Base-by-base conservation (phyloP, 2,888 invertebrate species). In the Clivina fossor region DNA sequence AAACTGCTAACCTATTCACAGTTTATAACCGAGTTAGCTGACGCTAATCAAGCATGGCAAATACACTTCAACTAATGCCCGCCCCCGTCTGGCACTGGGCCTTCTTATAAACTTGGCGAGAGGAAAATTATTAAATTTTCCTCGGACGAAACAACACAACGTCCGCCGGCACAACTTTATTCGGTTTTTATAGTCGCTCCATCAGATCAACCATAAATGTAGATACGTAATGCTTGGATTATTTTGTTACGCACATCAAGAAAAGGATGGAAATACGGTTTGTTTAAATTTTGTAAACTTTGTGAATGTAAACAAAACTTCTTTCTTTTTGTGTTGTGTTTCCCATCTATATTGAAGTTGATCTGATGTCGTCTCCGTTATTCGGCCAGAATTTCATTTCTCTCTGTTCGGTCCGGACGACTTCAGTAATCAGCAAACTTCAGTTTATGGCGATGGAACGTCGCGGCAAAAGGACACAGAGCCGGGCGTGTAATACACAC, bases 1-100 rank as follows among this genome's bases (percentile, higher is more conserved):
- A 44, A 44, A 53, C 53, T 37, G 44, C 44, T 44, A 53, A 44
- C 53, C 53, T 44, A 53, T 53, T 44, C 44, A 35, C 53, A 53
- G 53, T 53, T 44, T 53, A 53, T 53, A 53, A 53, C 44, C 53
- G 15, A 53, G 44, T 53, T 53, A 53, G 44, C 33, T 43, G n/a
- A n/a, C 33, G 53, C 53, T 53, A 53, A 53, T 53, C 53, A 53
- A 53, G 44, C 53, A 53, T 44, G 53, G 53, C 43, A 44, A 53
- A n/a, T n/a, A 44, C 53, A 53, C 53, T 53, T 35, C 44, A 53
- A 44, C 44, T 44, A 44, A 53, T 44, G 53, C 53, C 44, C 44
- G 22, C n/a, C n/a, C n/a, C n/a, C n/a, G n/a, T n/a, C n/a, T n/a
- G n/a, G n/a, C n/a, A n/a, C n/a, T n/a, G n/a, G n/a, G 37, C 44